phyloP scores from a whole-genome alignment of 2,797 vertebrate genomes.

The Lutjanus argentimaculatus region DNA sequence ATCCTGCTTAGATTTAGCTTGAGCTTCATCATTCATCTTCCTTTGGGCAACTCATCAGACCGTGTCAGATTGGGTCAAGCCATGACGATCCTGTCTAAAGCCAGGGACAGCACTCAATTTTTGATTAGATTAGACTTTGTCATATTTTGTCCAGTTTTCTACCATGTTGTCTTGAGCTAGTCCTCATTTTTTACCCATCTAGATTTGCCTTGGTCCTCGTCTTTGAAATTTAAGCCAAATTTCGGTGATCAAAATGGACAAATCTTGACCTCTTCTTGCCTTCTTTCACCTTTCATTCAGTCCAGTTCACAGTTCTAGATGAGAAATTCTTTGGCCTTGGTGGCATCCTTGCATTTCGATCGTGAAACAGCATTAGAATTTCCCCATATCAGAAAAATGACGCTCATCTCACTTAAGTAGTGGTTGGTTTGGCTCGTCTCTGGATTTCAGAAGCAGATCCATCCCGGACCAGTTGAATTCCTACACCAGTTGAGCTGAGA shows the following conservation, averaged over 20 bases:
- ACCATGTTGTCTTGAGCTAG: neutral
- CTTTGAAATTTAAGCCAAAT: neutral
- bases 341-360: slow-evolving; percentile 1
- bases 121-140: neutral
- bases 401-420: slow-evolving; percentile 1
- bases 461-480: slow-evolving; percentile 5
- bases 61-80: neutral
- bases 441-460: slow-evolving; percentile 17
- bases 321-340: neutral
- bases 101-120: neutral
- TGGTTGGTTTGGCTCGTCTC: neutral
- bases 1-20: slow-evolving; percentile 1
- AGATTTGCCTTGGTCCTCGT: neutral
- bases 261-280: slow-evolving; percentile 5
- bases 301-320: neutral
- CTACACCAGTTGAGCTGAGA: slow-evolving; percentile 18
- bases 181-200: slow-evolving; percentile 22
- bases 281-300: slow-evolving; percentile 19
- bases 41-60: slow-evolving; percentile 1
- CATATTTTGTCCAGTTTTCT: slow-evolving; percentile 14
- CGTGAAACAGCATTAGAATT: neutral
- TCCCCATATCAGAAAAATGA: neutral
- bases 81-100: neutral
- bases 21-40: slow-evolving; percentile 16
- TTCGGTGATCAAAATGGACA: neutral